A percentile compares a stretch with the other conserved stretches of the same genome.
phyloP scores from a whole-genome alignment of 2,888 invertebrate species.

The Tineola bisselliella region DNA sequence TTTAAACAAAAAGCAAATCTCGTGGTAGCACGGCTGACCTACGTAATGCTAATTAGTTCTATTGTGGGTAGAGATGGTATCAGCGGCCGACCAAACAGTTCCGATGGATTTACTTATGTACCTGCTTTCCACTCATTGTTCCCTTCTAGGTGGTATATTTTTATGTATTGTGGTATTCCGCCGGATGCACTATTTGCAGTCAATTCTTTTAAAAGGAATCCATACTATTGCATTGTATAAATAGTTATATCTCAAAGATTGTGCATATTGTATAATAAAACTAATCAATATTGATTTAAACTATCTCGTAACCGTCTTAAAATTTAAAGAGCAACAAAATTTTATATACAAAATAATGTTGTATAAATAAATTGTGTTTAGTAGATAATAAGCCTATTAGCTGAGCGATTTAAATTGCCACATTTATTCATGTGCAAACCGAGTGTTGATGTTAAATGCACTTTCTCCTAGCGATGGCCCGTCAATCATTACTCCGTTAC shows the following conservation, averaged over 20 bases:
- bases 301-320: no score
- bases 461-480: constrained; percentile 52
- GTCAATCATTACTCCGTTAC: constrained; percentile 42
- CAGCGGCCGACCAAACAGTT: constrained; percentile 51
- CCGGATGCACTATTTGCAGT: not conserved
- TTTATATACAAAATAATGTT: no score
- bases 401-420: not conserved
- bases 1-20: not conserved
- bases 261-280: no score
- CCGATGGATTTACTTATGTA: constrained; percentile 42
- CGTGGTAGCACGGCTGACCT: not conserved
- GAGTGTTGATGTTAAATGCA: constrained; percentile 18
- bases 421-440: not conserved
- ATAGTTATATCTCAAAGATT: no score
- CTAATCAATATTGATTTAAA: no score
- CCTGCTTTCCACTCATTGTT: constrained; percentile 15
- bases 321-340: no score
- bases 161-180: constrained; percentile 3
- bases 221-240: no score
- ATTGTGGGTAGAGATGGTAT: constrained; percentile 53
- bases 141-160: not conserved
- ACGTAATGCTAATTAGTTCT: constrained; percentile 45
- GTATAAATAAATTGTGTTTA: no score
- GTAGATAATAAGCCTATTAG: not conserved
- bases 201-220: no score